phyloP scores from a whole-genome alignment of 2,888 invertebrate species.

The Drosophila monieri region DNA sequence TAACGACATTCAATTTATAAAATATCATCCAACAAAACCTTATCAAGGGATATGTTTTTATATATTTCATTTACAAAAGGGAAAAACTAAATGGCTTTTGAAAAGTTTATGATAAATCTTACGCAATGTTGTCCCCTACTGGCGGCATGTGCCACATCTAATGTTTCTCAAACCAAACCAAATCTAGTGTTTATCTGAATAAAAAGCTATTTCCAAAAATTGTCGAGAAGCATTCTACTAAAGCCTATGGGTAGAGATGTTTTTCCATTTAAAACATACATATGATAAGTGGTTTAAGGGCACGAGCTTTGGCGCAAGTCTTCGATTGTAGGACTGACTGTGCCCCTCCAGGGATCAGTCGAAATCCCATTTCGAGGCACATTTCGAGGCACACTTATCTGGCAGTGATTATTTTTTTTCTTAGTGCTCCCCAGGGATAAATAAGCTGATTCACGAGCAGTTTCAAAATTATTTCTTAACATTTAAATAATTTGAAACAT shows the following conservation, averaged over 20 bases:
- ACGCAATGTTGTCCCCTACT: neutral
- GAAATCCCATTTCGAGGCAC: neutral
- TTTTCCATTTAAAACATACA: neutral
- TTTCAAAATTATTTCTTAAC: neutral
- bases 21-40: slow-evolving; percentile 10
- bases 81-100: neutral
- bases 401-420: slow-evolving; percentile 3
- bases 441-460: neutral
- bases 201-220: neutral
- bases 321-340: neutral
- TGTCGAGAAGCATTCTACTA: neutral
- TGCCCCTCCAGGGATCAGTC: slow-evolving; percentile 20
- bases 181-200: neutral
- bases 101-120: neutral
- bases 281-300: neutral
- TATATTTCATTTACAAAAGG: neutral
- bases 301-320: slow-evolving; percentile 2
- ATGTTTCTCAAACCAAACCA: neutral
- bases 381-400: too few species aligned
- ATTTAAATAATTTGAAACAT: neutral
- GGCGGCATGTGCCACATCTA: neutral
- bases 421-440: neutral
- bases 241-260: neutral
- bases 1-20: neutral
- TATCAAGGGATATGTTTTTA: slow-evolving; percentile 3